phyloP scores from a whole-genome alignment of 2,888 invertebrate genomes.

The Athripsodes cinereus region DNA sequence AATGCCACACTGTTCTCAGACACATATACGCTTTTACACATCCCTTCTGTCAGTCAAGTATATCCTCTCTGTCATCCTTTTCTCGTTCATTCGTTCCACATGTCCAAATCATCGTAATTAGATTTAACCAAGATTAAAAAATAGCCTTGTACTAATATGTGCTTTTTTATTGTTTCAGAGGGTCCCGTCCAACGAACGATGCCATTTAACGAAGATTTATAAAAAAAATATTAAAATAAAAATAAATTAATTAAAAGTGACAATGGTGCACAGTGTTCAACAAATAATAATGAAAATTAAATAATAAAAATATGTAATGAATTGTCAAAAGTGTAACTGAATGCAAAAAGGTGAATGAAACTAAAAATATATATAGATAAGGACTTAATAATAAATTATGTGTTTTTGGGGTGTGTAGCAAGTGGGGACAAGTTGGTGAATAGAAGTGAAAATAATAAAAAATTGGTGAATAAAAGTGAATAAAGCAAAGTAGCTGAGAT shows the following conservation, averaged over 20 bases:
- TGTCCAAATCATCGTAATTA: too few relatives aligned
- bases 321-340: not conserved
- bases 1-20: too few relatives aligned
- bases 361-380: not conserved
- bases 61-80: too few relatives aligned
- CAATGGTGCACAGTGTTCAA: not conserved
- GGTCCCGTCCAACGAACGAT: slow-evolving; percentile 8
- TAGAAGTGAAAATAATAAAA: too few relatives aligned
- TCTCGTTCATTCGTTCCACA: too few relatives aligned
- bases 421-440: slow-evolving; percentile 4
- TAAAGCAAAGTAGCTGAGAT: slow-evolving; percentile 43
- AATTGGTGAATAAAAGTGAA: not conserved
- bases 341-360: not conserved
- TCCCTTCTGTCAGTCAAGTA: too few relatives aligned
- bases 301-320: not conserved
- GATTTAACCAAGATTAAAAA: too few relatives aligned
- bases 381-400: too few relatives aligned
- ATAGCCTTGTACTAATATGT: too few relatives aligned
- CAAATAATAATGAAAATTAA: not conserved
- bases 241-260: not conserved
- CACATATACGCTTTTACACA: too few relatives aligned
- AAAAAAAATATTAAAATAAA: not conserved
- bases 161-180: slow-evolving; percentile 8
- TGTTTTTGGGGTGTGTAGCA: not conserved
- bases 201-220: not conserved